phyloP scores from a whole-genome alignment of 1,140 invertebrate species.

The Nasonia vitripennis region DNA sequence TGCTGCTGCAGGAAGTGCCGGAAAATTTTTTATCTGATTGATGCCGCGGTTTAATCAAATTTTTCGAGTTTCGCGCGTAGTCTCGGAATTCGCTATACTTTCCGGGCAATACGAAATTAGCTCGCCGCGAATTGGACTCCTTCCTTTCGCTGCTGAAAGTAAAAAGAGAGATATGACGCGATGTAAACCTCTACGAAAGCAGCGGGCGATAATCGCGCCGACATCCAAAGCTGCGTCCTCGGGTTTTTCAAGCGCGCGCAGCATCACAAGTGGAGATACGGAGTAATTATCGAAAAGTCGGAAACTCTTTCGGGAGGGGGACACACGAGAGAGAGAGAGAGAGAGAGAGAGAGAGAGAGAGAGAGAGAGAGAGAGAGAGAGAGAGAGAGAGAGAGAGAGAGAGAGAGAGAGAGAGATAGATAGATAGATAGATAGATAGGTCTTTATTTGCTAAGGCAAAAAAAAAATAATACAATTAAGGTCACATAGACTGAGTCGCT shows the following conservation, averaged over 20 bases:
- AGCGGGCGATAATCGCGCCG: not conserved
- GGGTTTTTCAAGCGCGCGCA: not conserved
- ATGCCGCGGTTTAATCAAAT: not conserved
- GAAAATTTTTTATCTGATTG: conserved; percentile 4
- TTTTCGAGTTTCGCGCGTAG: not conserved
- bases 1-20: not conserved
- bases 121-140: too few relatives aligned
- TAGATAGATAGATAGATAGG: too few relatives aligned
- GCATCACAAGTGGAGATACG: not conserved
- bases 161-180: too few relatives aligned
- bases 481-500: too few relatives aligned
- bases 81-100: not conserved
- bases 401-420: too few relatives aligned
- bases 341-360: too few relatives aligned
- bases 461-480: too few relatives aligned
- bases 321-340: not conserved
- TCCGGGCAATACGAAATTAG: not conserved
- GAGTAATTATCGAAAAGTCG: conserved; percentile 54
- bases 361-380: too few relatives aligned
- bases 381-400: too few relatives aligned
- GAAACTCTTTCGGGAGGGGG: conserved; percentile 37
- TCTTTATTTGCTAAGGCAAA: too few relatives aligned
- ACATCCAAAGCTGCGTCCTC: not conserved
- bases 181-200: not conserved
- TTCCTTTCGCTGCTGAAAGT: too few relatives aligned